Conservation (phyloP, 2,888 invertebrate genomes). For the Odontothrips loti region DNA sequence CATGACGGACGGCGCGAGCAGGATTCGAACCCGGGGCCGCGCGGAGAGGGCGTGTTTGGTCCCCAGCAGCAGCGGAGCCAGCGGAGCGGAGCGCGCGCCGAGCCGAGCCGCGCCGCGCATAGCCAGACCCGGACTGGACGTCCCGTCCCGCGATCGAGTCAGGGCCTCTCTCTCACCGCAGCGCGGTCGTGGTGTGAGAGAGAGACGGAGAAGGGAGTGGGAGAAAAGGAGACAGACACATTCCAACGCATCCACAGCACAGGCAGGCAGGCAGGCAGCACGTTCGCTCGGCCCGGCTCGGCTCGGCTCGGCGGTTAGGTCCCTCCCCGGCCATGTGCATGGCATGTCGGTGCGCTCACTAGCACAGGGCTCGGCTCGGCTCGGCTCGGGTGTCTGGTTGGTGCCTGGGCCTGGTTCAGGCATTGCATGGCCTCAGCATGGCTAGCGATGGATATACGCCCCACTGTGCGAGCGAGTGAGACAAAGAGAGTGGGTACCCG, state of each 20-base stretch:
- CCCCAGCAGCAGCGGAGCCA: background rate
- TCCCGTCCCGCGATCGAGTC: background rate
- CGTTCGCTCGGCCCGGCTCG: background rate
- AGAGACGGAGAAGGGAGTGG: background rate
- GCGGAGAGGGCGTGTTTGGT: too few species aligned
- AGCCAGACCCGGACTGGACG: background rate
- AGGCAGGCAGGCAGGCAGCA: background rate
- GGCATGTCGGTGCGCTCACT: background rate
- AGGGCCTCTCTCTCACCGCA: constrained; percentile 1
- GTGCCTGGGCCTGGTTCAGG: background rate
- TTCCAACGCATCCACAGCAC: constrained; percentile 11
- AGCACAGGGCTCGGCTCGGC: background rate
- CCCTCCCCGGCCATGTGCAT: background rate
- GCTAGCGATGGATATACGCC: background rate
- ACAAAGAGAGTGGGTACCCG: background rate
- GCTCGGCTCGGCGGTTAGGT: too few species aligned
- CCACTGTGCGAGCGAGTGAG: background rate
- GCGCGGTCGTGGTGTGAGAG: background rate
- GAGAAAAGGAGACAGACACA: background rate
- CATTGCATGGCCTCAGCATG: constrained; percentile 16
- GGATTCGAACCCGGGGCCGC: too few species aligned
- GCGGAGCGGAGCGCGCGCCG: background rate
- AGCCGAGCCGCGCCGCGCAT: background rate
- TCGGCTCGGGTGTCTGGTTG: background rate
- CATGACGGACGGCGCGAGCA: background rate